These are phyloP conservation scores for Falcunculus frontatus DNA, from an alignment of 2,113 vertebrate genomes.

Conservation along the genomic window DNA sequence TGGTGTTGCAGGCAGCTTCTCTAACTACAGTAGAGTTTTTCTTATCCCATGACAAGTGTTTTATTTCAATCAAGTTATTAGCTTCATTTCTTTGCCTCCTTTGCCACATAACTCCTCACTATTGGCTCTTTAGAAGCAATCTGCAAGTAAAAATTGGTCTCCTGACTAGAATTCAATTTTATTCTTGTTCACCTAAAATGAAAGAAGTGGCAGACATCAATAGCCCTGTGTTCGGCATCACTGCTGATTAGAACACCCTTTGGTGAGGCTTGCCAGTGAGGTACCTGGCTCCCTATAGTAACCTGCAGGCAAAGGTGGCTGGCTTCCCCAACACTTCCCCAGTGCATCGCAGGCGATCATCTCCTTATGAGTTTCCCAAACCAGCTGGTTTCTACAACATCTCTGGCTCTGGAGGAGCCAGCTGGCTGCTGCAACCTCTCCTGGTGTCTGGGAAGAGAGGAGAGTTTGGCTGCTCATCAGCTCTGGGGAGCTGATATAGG, in stretches of 20 bases:
- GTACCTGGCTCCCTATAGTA: neutral
- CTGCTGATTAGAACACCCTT: neutral
- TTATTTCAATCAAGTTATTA: conserved; percentile 33
- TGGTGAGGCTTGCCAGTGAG: neutral
- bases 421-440: neutral
- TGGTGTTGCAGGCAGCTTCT: neutral
- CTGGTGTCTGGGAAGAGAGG: neutral
- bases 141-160: conserved; percentile 20
- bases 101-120: neutral
- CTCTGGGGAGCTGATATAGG: neutral
- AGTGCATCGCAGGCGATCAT: accelerated
- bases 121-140: conserved; percentile 2
- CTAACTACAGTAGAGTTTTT: neutral
- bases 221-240: neutral
- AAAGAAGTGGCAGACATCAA: neutral
- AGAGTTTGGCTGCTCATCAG: neutral
- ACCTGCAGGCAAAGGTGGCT: neutral
- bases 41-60: neutral
- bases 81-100: neutral
- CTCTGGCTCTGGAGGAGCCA: neutral
- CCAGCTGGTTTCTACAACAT: neutral
- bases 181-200: neutral
- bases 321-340: neutral
- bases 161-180: conserved; percentile 6
- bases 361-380: neutral